Conservation (phyloP, 2,113 vertebrate species). For the Saguinus imperator region DNA sequence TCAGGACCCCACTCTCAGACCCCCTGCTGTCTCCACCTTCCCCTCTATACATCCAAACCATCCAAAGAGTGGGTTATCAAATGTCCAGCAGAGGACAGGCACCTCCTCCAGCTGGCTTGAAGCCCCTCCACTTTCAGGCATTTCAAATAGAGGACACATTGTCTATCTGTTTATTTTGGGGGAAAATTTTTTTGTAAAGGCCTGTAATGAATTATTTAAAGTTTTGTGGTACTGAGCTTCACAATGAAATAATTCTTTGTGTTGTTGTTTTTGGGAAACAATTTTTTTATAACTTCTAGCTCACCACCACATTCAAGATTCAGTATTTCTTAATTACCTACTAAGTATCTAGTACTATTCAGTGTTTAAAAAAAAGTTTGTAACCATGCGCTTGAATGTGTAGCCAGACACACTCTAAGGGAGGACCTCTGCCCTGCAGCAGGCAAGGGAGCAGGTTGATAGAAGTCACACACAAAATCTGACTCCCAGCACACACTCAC, state of each 20-base stretch:
- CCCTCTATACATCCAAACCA: too few species aligned
- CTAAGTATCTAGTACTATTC: background rate
- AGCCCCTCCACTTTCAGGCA: background rate
- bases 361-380: background rate
- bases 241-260: conserved; percentile 65
- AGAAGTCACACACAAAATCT: background rate
- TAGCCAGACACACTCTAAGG: background rate
- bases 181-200: conserved; percentile 18
- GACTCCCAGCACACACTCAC: background rate
- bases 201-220: conserved; percentile 54
- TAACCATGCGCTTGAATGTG: background rate
- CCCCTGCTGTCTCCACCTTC: background rate
- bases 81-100: background rate
- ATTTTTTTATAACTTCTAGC: conserved; percentile 17
- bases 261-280: conserved; percentile 41
- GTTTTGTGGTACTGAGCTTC: conserved; percentile 35
- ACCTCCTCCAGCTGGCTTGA: background rate
- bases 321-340: conserved; percentile 49
- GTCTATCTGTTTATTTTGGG: conserved; percentile 62
- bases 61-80: background rate
- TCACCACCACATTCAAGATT: conserved; percentile 36
- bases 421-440: background rate
- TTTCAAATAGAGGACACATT: conserved; percentile 57
- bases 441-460: background rate
- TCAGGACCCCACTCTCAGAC: background rate